Conservation (phyloP, 2,888 invertebrate species). For the Pollenia labialis region DNA sequence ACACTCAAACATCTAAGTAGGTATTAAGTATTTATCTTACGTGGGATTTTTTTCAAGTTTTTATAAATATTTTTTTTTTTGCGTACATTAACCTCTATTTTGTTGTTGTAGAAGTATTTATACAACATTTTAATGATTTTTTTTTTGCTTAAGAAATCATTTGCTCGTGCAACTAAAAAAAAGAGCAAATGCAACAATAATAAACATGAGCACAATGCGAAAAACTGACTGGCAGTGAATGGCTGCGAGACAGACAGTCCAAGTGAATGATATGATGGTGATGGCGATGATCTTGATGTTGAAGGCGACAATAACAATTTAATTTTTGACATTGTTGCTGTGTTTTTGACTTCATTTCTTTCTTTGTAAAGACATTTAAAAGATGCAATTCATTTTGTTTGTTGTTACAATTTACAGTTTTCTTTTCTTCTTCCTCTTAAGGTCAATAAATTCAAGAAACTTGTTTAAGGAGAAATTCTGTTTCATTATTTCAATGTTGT, state of each 20-base stretch:
- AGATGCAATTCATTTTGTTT: background rate
- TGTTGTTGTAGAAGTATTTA: constrained; percentile 22
- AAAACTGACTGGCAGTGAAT: background rate
- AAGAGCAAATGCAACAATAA: constrained; percentile 6
- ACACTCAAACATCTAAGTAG: too few relatives aligned
- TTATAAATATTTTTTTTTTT: constrained; percentile 21
- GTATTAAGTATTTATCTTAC: too few relatives aligned
- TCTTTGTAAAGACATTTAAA: background rate
- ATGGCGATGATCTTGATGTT: constrained; percentile 43
- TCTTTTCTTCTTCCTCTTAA: background rate
- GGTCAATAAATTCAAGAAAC: constrained; percentile 21
- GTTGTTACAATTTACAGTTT: background rate
- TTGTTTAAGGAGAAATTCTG: constrained; percentile 39
- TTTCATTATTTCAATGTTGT: background rate
- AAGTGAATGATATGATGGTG: constrained; percentile 11
- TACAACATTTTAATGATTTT: constrained; percentile 34
- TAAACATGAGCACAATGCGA: constrained; percentile 27
- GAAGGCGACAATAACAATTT: constrained; percentile 13
- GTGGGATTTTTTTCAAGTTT: background rate
- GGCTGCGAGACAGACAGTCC: background rate
- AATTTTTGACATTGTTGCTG: constrained; percentile 1
- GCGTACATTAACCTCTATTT: constrained; percentile 63
- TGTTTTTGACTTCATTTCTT: constrained; percentile 3
- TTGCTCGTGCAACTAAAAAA: constrained; percentile 45
- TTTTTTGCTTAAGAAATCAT: constrained; percentile 6